These are phyloP conservation scores for Mellivora capensis DNA, from an alignment of 2,113 vertebrate species.

Conservation along the genomic window DNA sequence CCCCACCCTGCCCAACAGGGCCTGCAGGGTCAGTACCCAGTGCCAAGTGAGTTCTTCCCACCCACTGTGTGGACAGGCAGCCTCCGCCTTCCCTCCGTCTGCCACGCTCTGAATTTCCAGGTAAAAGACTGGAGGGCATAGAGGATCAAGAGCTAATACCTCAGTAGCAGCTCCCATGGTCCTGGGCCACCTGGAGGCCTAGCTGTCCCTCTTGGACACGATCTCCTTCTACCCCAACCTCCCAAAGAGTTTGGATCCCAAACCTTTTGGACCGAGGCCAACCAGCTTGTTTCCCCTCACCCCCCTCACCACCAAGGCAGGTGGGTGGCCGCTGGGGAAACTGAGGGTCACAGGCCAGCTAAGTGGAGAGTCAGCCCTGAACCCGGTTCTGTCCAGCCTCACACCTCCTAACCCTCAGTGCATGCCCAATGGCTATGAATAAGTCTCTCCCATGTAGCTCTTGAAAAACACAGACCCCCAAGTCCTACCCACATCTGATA, in stretches of 20 bases:
- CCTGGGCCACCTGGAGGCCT: not conserved
- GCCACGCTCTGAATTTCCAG: not conserved
- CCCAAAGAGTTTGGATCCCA: not conserved
- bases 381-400: not conserved
- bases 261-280: not conserved
- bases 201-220: not conserved
- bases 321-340: not conserved
- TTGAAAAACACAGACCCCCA: not conserved
- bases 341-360: not conserved
- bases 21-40: not conserved
- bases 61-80: not conserved
- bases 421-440: not conserved
- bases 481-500: not conserved
- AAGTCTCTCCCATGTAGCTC: not conserved
- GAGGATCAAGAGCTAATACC: not conserved
- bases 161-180: not conserved
- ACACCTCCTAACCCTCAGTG: not conserved
- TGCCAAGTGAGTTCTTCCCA: not conserved
- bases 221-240: not conserved
- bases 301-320: not conserved
- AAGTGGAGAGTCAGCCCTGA: not conserved
- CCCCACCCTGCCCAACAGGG: too few relatives aligned
- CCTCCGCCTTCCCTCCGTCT: not conserved
- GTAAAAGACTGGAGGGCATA: rapidly evolving
- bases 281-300: not conserved